phyloP scores from a whole-genome alignment of 2,888 invertebrate genomes.

The Volucella bombylans region DNA sequence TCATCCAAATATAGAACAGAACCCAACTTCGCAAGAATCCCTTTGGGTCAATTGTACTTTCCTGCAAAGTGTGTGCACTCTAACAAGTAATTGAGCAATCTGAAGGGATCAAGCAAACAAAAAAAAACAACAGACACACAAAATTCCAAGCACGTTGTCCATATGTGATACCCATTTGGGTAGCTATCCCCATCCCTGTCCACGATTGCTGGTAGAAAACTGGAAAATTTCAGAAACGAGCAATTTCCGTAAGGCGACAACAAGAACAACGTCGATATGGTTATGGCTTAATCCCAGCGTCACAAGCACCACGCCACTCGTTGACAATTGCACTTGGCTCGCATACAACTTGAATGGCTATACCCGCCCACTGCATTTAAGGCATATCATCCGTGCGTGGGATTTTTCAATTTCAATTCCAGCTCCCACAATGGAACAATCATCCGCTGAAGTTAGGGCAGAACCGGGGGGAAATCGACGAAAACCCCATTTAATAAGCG shows the following conservation, averaged over 20 bases:
- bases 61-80: conserved; percentile 15
- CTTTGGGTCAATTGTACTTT: conserved; percentile 47
- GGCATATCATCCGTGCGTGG: not conserved
- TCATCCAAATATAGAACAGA: no score
- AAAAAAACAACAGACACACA: no score
- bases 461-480: not conserved
- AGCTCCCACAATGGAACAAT: conserved; percentile 3
- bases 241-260: conserved; percentile 4
- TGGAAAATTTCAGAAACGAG: not conserved
- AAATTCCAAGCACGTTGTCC: no score
- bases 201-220: not conserved
- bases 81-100: conserved; percentile 44
- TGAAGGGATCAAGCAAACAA: no score
- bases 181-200: not conserved
- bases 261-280: not conserved
- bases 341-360: no score
- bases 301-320: no score
- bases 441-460: not conserved
- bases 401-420: not conserved
- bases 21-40: conserved; percentile 17
- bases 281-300: no score
- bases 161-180: no score
- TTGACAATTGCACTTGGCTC: no score
- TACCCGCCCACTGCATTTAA: no score
- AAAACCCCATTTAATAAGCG: not conserved